phyloP scores from a whole-genome alignment of 2,113 vertebrate species.

The Ranitomeya variabilis region DNA sequence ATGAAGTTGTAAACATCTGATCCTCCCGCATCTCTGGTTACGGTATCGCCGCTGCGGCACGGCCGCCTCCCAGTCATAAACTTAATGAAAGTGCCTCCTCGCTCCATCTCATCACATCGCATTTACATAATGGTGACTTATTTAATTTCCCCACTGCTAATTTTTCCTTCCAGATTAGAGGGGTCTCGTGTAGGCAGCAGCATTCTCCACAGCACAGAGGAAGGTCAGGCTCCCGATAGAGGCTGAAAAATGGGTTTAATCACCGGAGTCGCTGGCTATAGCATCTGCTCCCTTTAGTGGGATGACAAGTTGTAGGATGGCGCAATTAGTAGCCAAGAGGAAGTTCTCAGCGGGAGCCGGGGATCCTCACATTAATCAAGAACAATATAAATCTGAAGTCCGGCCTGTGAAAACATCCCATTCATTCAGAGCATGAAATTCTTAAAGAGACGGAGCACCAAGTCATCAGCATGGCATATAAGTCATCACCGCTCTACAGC shows the following conservation, averaged over 20 bases:
- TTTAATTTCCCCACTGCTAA: slow-evolving; percentile 76
- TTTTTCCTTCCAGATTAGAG: slow-evolving; percentile 59
- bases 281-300: slow-evolving; percentile 38
- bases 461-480: too few relatives aligned
- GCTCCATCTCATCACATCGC: slow-evolving; percentile 79
- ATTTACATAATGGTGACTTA: slow-evolving; percentile 80
- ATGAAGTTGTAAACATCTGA: slow-evolving; percentile 64
- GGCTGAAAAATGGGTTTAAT: slow-evolving; percentile 65
- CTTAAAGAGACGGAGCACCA: background rate
- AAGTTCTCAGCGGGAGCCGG: background rate
- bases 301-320: slow-evolving; percentile 34
- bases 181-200: background rate
- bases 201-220: slow-evolving; percentile 51
- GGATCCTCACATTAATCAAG: slow-evolving; percentile 23
- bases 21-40: slow-evolving; percentile 68
- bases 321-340: slow-evolving; percentile 46
- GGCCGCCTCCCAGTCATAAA: slow-evolving; percentile 74
- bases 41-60: slow-evolving; percentile 68
- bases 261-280: slow-evolving; percentile 60
- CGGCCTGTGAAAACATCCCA: background rate
- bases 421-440: background rate
- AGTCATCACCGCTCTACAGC: too few relatives aligned
- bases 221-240: slow-evolving; percentile 47
- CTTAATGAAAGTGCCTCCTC: slow-evolving; percentile 78
- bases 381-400: background rate